Evolutionary conservation across 2,797 vertebrate genomes (phyloP).

Genomic region (Hoplostethus mediterraneus): DNA sequence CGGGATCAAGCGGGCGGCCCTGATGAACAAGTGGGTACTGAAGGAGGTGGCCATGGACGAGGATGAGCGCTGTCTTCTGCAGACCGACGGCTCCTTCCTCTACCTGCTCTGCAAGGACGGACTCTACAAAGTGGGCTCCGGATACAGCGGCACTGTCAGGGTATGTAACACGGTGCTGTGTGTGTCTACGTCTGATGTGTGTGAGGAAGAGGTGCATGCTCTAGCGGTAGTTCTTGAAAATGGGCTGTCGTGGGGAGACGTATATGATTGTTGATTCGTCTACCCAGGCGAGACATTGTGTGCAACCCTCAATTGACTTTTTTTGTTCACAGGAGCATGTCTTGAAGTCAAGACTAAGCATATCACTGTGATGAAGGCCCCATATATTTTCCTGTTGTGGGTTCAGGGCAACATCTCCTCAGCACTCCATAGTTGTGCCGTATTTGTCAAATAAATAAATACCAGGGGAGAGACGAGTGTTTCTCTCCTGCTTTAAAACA

Average conservation of each 20-base stretch:
- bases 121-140: conserved; percentile 98
- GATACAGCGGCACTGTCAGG: conserved; percentile 98
- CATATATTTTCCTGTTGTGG: neutral
- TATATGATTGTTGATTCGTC: neutral
- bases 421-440: neutral
- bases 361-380: neutral
- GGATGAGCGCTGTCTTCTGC: conserved; percentile 96
- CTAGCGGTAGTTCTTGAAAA: conserved; percentile 2
- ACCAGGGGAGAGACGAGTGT: no score
- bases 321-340: conserved; percentile 1
- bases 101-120: conserved; percentile 99
- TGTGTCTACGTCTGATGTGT: conserved; percentile 10
- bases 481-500: neutral
- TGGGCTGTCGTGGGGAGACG: no score
- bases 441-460: neutral
- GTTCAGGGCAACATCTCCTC: neutral
- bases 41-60: conserved; percentile 96
- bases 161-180: conserved; percentile 63
- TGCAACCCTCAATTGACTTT: neutral
- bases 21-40: conserved; percentile 98
- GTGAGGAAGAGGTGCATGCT: neutral
- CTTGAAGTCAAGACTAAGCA: neutral
- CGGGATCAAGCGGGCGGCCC: conserved; percentile 96
- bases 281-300: neutral
- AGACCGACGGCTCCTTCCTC: conserved; percentile 98